Evolutionary conservation across 2,797 vertebrate genomes (phyloP).

Genomic region (Melanotaenia maccullochi): DNA sequence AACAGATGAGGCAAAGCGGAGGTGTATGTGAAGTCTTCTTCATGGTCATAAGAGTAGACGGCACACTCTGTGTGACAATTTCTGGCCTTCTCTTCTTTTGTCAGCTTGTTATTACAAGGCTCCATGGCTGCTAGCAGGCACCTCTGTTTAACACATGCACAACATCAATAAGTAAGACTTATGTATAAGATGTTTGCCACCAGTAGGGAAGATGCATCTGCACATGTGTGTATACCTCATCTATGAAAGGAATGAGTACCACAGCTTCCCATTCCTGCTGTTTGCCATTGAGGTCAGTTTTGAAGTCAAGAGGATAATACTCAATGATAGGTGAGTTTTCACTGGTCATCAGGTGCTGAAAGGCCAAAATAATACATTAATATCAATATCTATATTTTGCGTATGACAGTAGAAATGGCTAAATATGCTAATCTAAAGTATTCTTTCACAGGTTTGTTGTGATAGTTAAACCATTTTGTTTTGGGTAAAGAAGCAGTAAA

Average conservation of each 20-base stretch:
- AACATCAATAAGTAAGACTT: background rate
- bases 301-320: constrained; percentile 96
- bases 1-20: constrained; percentile 90
- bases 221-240: constrained; percentile 85
- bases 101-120: constrained; percentile 83
- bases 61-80: constrained; percentile 93
- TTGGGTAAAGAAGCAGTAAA: background rate
- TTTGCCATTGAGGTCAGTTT: constrained; percentile 97
- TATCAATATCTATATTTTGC: background rate
- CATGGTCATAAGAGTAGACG: constrained; percentile 85
- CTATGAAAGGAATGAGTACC: constrained; percentile 97
- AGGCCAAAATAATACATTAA: background rate
- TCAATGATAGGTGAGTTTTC: constrained; percentile 92
- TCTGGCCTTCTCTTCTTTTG: constrained; percentile 87
- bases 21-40: constrained; percentile 82
- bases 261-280: constrained; percentile 99
- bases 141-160: constrained; percentile 78
- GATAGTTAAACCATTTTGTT: background rate
- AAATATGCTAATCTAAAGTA: background rate
- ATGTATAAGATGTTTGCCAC: background rate
- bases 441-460: background rate
- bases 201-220: too few relatives aligned
- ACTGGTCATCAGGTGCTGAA: constrained; percentile 93
- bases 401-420: background rate
- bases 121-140: constrained; percentile 94